Conservation (phyloP, 1,140 invertebrate genomes). For the Pseudomyrmex dendroicus region DNA sequence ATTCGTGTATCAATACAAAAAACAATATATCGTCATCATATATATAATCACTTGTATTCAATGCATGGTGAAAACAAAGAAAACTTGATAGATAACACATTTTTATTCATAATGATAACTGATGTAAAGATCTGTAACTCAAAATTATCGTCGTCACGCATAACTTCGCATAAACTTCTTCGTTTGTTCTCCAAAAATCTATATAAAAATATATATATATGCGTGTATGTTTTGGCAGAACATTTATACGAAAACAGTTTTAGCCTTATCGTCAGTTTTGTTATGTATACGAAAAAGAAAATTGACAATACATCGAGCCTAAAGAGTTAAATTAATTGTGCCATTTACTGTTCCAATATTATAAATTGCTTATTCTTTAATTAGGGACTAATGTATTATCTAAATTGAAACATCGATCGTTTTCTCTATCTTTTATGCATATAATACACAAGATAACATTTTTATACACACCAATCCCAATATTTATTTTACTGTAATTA, state of each 20-base stretch:
- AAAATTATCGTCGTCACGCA: constrained; percentile 38
- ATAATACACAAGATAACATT: constrained; percentile 4
- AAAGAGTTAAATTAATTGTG: constrained; percentile 54
- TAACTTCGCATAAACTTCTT: constrained; percentile 7
- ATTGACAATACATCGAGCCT: constrained; percentile 26
- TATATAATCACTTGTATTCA: constrained; percentile 55
- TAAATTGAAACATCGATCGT: constrained; percentile 57
- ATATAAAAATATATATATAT: constrained; percentile 17
- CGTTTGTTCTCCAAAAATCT: not conserved
- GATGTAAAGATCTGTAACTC: constrained; percentile 48
- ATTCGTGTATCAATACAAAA: constrained; percentile 54
- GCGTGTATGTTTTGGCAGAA: not conserved
- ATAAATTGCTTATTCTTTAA: constrained; percentile 37
- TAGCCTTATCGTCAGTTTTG: constrained; percentile 23
- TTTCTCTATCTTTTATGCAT: constrained; percentile 27
- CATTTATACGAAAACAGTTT: constrained; percentile 45
- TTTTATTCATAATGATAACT: constrained; percentile 38
- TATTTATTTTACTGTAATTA: constrained; percentile 47
- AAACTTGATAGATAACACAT: constrained; percentile 21
- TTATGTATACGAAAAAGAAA: constrained; percentile 21
- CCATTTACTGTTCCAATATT: constrained; percentile 60
- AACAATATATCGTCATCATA: constrained; percentile 32
- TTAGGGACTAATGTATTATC: constrained; percentile 54
- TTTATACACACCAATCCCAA: constrained; percentile 27
- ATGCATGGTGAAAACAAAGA: constrained; percentile 10